Conservation (phyloP, 2,113 vertebrate genomes). For the Motacilla tschutschensis region DNA sequence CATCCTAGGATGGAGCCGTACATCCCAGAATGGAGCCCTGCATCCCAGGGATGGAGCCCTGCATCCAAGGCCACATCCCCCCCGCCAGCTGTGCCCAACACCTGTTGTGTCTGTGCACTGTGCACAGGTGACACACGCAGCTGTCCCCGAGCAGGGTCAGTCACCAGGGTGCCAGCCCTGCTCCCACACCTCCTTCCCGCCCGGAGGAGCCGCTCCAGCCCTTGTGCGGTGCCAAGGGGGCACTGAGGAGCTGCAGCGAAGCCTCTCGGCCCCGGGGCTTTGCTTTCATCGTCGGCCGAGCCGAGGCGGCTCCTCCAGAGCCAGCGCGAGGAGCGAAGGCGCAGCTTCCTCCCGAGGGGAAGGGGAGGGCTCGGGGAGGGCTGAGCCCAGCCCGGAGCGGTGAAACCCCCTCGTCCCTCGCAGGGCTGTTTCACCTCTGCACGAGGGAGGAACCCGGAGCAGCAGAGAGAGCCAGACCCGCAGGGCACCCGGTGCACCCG, state of each 20-base stretch:
- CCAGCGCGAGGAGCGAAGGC: rapidly evolving
- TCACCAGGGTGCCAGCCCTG: rapidly evolving
- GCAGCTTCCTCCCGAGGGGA: rapidly evolving
- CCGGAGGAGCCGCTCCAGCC: rapidly evolving
- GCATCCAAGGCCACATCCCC: neutral
- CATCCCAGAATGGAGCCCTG: too few species aligned
- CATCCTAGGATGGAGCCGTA: neutral
- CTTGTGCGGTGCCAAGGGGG: neutral
- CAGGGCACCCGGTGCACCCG: rapidly evolving
- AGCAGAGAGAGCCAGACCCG: neutral
- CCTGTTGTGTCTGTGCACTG: rapidly evolving
- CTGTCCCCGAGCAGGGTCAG: rapidly evolving
- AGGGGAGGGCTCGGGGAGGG: neutral
- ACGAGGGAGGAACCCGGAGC: rapidly evolving
- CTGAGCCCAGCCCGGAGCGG: rapidly evolving
- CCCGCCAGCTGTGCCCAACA: neutral
- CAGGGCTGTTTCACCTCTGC: rapidly evolving
- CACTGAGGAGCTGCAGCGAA: neutral
- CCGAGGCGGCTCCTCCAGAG: rapidly evolving
- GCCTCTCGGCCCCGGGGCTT: neutral
- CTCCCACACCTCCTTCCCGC: neutral
- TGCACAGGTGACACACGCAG: neutral
- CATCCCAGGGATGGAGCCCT: too few species aligned
- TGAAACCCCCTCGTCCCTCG: rapidly evolving
- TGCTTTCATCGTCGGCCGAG: rapidly evolving